A percentile compares a stretch with the other conserved stretches of the same genome.
Conservation (phyloP, 2,113 vertebrate species). For the Antigone vipio region DNA sequence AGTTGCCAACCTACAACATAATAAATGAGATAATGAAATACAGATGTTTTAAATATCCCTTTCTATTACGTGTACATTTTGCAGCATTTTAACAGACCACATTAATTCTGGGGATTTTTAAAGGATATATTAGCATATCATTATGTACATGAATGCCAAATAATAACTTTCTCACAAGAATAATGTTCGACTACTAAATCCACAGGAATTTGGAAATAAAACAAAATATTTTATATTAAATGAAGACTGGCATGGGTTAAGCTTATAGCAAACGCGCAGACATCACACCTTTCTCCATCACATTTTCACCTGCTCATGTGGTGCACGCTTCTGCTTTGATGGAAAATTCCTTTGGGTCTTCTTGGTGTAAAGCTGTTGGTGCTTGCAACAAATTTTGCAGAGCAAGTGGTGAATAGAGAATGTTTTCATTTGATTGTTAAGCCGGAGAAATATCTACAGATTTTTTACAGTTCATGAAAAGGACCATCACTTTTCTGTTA, state of each 20-base stretch:
- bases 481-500: slow-evolving; percentile 21
- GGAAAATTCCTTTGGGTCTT: slow-evolving; percentile 48
- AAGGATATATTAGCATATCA: not conserved
- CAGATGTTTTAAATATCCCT: slow-evolving; percentile 30
- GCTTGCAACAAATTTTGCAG: slow-evolving; percentile 41
- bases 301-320: slow-evolving; percentile 61
- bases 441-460: slow-evolving; percentile 1
- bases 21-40: slow-evolving; percentile 50
- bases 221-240: not conserved
- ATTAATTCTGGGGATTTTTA: not conserved
- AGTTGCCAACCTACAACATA: slow-evolving; percentile 40
- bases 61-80: not conserved
- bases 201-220: not conserved
- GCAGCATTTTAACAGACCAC: not conserved
- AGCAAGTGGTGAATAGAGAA: slow-evolving; percentile 6
- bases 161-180: not conserved
- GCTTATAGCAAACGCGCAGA: not conserved
- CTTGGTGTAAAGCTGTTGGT: slow-evolving; percentile 50
- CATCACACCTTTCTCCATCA: slow-evolving; percentile 51
- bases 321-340: slow-evolving; percentile 24
- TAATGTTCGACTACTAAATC: not conserved
- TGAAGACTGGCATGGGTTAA: slow-evolving; percentile 32
- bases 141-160: not conserved
- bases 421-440: slow-evolving; percentile 24
- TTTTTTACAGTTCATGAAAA: slow-evolving; percentile 30